Percentiles rank a stretch among this genome's conserved stretches.
These are phyloP conservation scores for Cyprinodon variegatus DNA, from an alignment of 2,113 vertebrate genomes.

Conservation along the genomic window DNA sequence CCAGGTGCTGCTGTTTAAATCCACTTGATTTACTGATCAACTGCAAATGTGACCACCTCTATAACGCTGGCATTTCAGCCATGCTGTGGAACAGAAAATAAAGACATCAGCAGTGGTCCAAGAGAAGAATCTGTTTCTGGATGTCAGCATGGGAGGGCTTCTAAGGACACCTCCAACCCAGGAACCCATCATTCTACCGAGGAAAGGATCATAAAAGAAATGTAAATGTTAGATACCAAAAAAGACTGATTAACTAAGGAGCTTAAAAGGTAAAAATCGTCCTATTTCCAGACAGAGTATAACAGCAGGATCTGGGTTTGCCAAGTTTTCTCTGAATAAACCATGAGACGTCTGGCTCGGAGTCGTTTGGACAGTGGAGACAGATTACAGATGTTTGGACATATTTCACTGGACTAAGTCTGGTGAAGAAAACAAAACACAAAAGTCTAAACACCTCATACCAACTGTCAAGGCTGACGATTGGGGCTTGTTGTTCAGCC, in stretches of 20 bases:
- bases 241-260: too few species aligned
- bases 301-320: not conserved
- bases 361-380: not conserved
- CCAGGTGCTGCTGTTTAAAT: too few species aligned
- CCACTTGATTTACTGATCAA: too few species aligned
- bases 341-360: not conserved
- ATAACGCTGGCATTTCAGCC: too few species aligned
- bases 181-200: too few species aligned
- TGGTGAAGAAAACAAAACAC: not conserved
- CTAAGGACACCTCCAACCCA: too few species aligned
- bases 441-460: too few species aligned
- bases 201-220: not conserved
- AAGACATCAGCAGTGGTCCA: too few species aligned
- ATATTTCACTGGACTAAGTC: not conserved
- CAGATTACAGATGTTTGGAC: not conserved
- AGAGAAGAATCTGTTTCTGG: too few species aligned
- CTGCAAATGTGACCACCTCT: too few species aligned
- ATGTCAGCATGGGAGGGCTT: too few species aligned
- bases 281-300: not conserved
- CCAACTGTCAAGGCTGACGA: not conserved
- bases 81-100: too few species aligned
- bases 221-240: not conserved
- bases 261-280: not conserved
- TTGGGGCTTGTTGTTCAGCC: not conserved
- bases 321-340: not conserved